phyloP scores from a whole-genome alignment of 2,888 invertebrate genomes.

The Eupeodes latifasciatus region DNA sequence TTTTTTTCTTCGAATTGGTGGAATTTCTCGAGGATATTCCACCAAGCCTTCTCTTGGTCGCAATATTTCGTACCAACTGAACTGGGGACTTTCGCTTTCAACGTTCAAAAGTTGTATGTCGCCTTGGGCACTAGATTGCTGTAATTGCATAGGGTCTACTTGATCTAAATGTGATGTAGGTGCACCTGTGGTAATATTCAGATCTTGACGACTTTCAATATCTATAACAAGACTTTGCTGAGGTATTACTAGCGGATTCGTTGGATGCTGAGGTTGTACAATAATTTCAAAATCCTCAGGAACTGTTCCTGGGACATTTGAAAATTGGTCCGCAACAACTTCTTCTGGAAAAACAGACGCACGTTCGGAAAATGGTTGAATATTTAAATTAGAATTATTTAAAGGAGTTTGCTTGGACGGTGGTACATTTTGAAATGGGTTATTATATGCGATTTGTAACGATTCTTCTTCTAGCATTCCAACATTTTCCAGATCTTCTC shows the following conservation, averaged over 20 bases:
- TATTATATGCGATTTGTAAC: not conserved
- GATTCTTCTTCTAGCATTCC: constrained; percentile 10
- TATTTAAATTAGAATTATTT: not conserved
- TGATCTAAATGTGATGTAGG: not conserved
- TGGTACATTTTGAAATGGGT: not conserved
- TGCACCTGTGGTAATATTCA: not conserved
- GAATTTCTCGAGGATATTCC: constrained; percentile 31
- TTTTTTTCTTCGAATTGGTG: constrained; percentile 16
- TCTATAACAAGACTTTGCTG: not conserved
- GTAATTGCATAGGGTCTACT: constrained; percentile 3
- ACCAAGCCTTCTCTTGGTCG: constrained; percentile 38
- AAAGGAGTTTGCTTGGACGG: constrained; percentile 2
- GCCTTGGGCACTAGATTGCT: not conserved
- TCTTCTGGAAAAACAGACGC: not conserved
- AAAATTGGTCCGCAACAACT: not conserved
- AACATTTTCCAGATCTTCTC: constrained; percentile 13
- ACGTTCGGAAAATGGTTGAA: constrained; percentile 2
- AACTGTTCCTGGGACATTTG: not conserved
- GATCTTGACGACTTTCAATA: not conserved
- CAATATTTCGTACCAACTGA: constrained; percentile 57
- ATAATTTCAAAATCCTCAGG: constrained; percentile 23
- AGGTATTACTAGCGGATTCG: too few species aligned
- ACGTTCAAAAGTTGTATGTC: too few species aligned
- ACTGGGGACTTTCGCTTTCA: not conserved
- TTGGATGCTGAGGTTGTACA: not conserved